phyloP scores from a whole-genome alignment of 2,888 invertebrate genomes.

The Griposia aprilina region DNA sequence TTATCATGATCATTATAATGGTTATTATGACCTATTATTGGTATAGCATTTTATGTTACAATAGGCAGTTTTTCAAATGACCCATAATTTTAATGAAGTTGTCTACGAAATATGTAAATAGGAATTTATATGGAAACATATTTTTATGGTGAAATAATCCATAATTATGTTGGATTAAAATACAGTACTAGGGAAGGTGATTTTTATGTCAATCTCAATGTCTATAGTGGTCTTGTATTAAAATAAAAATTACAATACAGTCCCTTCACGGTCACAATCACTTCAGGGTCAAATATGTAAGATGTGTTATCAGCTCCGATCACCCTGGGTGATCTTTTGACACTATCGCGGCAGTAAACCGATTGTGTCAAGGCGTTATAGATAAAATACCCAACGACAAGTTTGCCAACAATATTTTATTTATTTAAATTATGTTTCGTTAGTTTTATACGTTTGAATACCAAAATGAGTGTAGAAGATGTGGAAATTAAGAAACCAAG shows the following conservation, averaged over 20 bases:
- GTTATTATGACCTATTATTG: neutral
- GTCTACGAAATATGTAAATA: neutral
- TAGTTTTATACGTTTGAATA: conserved; percentile 29
- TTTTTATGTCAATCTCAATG: neutral
- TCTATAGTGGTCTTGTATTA: neutral
- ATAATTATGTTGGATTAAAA: neutral
- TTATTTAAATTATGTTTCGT: conserved; percentile 15
- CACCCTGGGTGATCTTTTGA: conserved; percentile 34
- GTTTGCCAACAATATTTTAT: conserved; percentile 10
- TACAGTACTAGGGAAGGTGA: too few relatives aligned
- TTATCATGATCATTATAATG: too few relatives aligned
- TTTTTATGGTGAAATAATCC: neutral
- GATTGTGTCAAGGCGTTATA: conserved; percentile 38
- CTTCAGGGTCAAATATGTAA: conserved; percentile 28
- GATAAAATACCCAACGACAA: conserved; percentile 3
- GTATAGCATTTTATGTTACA: neutral
- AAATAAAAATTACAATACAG: neutral
- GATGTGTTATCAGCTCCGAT: conserved; percentile 27
- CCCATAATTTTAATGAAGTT: neutral
- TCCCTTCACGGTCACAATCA: neutral
- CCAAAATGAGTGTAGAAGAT: conserved; percentile 62
- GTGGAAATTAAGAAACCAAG: conserved; percentile 57
- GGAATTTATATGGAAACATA: neutral
- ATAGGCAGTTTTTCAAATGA: neutral
- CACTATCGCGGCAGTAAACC: conserved; percentile 34